Conservation (phyloP, 2,888 invertebrate genomes). For the Dryobotodes eremita region DNA sequence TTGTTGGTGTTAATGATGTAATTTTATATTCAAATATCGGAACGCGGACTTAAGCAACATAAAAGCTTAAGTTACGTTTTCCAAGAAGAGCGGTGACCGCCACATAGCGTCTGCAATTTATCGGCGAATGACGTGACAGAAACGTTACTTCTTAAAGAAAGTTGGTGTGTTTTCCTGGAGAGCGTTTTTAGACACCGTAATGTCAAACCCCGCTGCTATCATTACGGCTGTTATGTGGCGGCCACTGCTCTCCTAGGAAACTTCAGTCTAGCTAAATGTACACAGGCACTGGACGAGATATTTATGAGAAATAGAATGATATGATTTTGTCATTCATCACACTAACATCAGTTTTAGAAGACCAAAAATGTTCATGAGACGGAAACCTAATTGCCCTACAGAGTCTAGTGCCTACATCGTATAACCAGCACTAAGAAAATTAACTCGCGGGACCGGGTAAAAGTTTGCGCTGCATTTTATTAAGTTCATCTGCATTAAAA, state of each 20-base stretch:
- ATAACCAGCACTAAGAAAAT: slow-evolving; percentile 53
- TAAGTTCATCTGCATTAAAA: slow-evolving; percentile 67
- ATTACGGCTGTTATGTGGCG: background rate
- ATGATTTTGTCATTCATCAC: background rate
- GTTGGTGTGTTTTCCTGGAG: background rate
- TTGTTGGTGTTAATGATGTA: background rate
- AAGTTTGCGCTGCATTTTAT: slow-evolving; percentile 63
- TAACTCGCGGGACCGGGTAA: slow-evolving; percentile 25
- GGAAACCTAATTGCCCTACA: slow-evolving; percentile 19
- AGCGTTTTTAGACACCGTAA: background rate
- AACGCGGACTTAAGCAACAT: too few species aligned
- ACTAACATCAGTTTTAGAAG: background rate
- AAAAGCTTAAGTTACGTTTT: background rate
- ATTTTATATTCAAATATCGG: background rate
- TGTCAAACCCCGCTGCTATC: background rate
- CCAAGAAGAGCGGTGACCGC: background rate
- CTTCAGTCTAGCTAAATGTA: background rate
- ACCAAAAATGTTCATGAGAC: background rate
- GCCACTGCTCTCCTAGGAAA: background rate
- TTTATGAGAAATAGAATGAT: too few species aligned
- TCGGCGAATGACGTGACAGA: background rate
- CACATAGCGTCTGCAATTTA: background rate
- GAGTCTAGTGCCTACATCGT: slow-evolving; percentile 24
- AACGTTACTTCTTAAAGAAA: background rate
- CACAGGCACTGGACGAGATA: background rate